Evolutionary conservation across 2,113 vertebrate species (phyloP), one percentile per base, ranked within the genome.

Genomic region (Taurulus bubalis): DNA sequence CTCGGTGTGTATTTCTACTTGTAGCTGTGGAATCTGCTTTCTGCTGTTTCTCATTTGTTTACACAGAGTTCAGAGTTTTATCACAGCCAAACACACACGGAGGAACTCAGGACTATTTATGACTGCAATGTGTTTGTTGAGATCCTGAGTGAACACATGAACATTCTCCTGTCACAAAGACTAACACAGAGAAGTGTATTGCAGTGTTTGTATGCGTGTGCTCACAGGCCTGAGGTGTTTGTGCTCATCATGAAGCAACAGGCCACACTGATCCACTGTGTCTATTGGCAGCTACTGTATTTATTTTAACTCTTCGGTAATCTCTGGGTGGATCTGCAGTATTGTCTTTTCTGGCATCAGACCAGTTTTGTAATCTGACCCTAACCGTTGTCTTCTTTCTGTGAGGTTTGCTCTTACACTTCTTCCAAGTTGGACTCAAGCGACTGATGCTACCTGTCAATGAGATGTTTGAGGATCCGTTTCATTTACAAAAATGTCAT

Each of bases 41-140:
- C 75, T 78, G 74, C 53, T 67, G 28, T 55, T 49, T 64, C 62
- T 65, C 62, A 47, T 82, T 73, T 87, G 84, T 88, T 90, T 88
- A 86, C 76, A 75, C 65, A 42, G 34, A 40, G 77, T 68, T 30
- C 73, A 34, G 47, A 76, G 78, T 75, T 75, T 78, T 84, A 70
- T 77, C 75, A 75, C 70, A 75, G 47, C 65, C 47, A 65, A 73
- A 86, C 62, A 77, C 67, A 79, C 65, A 77, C 53, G 8, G 11
- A 62, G 51, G 64, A 71, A 68, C 4, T 26, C 47, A 28, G 9
- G n/a, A n/a, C n/a, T n/a, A n/a, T n/a, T n/a, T n/a, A n/a, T n/a
- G n/a, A n/a, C n/a, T n/a, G n/a, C n/a, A n/a, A n/a, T n/a, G n/a
- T n/a, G n/a, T n/a, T n/a, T n/a, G n/a, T n/a, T n/a, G n/a, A n/a